Evolutionary conservation across 2,888 invertebrate genomes (phyloP), one percentile per base, ranked within the genome.

Genomic region (Dicyrtomina minuta): DNA sequence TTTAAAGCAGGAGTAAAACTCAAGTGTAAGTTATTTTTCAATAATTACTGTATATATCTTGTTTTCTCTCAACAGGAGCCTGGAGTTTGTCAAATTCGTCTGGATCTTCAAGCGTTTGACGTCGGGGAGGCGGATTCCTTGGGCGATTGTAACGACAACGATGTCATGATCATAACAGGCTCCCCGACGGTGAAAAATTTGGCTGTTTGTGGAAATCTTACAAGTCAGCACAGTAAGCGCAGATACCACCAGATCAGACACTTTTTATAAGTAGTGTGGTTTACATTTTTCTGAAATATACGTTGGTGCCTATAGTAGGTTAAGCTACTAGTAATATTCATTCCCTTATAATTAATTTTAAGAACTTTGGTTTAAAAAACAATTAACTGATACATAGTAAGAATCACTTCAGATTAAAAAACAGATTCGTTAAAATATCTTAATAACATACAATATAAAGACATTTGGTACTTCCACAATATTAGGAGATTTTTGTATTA

Each of bases 221-320:
- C 58, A 20, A 39, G 58, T 3, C 58, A 58, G n/a, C 58, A 58
- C 39, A 58, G 58, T 58, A 58, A 53, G n/a, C n/a, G n/a, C n/a
- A n/a, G n/a, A n/a, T n/a, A n/a, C n/a, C n/a, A n/a, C n/a, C n/a
- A n/a, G n/a, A n/a, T n/a, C n/a, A n/a, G n/a, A n/a, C n/a, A n/a
- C n/a, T n/a, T n/a, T n/a, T n/a, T n/a, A n/a, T n/a, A n/a, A n/a
- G n/a, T n/a, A n/a, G n/a, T n/a, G n/a, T n/a, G n/a, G n/a, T n/a
- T n/a, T n/a, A n/a, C n/a, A n/a, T n/a, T n/a, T n/a, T n/a, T n/a
- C n/a, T n/a, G n/a, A n/a, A n/a, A n/a, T n/a, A n/a, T n/a, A n/a
- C n/a, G n/a, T n/a, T n/a, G n/a, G n/a, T n/a, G n/a, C n/a, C n/a
- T n/a, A n/a, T n/a, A n/a, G n/a, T n/a, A n/a, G n/a, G n/a, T n/a